Percentiles rank a stretch among this genome's conserved stretches.
Conservation (phyloP, 2,113 vertebrate genomes). For the Cyprinus carpio region DNA sequence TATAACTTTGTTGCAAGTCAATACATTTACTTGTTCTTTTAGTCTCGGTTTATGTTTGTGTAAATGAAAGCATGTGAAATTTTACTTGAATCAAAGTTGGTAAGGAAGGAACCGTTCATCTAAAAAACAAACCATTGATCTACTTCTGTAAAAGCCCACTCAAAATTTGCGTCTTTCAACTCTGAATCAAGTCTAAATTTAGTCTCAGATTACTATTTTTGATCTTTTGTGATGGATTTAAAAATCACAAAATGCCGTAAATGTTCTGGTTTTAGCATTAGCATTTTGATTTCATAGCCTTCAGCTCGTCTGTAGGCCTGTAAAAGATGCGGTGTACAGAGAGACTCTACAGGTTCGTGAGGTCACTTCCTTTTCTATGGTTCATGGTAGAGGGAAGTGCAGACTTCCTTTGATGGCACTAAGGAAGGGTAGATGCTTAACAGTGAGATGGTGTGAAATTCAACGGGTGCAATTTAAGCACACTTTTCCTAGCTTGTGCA, state of each 20-base stretch:
- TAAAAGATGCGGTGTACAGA: background rate
- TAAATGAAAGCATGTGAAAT: background rate
- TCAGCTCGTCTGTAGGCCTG: background rate
- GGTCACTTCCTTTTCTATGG: slow-evolving; percentile 29
- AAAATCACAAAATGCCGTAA: background rate
- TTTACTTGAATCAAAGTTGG: background rate
- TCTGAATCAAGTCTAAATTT: background rate
- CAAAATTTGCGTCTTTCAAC: background rate
- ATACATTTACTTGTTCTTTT: background rate
- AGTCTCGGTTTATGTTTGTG: background rate
- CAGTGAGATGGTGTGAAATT: background rate
- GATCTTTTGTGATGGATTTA: background rate
- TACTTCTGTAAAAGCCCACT: background rate
- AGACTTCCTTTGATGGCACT: slow-evolving; percentile 52
- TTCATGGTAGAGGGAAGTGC: slow-evolving; percentile 32
- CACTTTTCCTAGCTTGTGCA: background rate
- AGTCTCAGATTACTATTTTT: background rate
- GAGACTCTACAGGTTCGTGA: background rate
- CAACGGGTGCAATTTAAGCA: background rate
- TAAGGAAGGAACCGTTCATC: background rate
- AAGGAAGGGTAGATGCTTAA: background rate
- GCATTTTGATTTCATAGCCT: background rate
- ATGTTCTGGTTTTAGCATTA: background rate
- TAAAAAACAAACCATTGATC: background rate
- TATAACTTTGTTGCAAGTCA: background rate